A percentile compares a stretch with the other conserved stretches of the same genome.
Conservation (phyloP, 1,140 invertebrate genomes). For the Ostrea denselamellosa region DNA sequence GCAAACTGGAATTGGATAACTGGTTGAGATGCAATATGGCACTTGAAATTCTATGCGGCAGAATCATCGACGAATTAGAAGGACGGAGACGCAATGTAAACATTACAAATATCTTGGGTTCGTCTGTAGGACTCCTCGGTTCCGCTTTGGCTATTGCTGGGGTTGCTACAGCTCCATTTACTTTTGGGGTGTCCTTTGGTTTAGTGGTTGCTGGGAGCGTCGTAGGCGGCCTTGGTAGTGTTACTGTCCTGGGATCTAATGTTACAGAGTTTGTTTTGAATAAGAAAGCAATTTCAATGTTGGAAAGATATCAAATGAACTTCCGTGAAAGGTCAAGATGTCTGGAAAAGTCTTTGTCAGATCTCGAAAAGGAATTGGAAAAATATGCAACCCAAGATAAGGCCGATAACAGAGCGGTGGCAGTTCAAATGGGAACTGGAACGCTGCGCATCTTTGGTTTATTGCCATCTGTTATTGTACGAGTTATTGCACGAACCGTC, state of each 20-base stretch:
- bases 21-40: constrained; percentile 39
- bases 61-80: constrained; percentile 43
- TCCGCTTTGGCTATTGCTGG: constrained; percentile 35
- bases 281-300: not conserved
- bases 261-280: constrained; percentile 40
- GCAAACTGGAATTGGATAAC: constrained; percentile 36
- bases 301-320: constrained; percentile 4
- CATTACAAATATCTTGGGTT: constrained; percentile 43
- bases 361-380: constrained; percentile 19
- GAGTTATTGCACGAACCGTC: not conserved
- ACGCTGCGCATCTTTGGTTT: not conserved
- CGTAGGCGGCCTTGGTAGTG: constrained; percentile 38
- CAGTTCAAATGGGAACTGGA: not conserved
- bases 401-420: not conserved
- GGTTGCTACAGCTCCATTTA: constrained; percentile 42
- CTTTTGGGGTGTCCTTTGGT: constrained; percentile 41
- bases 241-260: constrained; percentile 29
- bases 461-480: not conserved
- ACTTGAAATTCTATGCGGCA: constrained; percentile 34
- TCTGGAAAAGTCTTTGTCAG: not conserved
- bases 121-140: constrained; percentile 33
- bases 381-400: not conserved
- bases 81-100: constrained; percentile 34
- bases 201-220: constrained; percentile 45
- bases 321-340: not conserved